Base-by-base conservation (phyloP, 2,113 vertebrate species). In the Tauraco erythrolophus region DNA sequence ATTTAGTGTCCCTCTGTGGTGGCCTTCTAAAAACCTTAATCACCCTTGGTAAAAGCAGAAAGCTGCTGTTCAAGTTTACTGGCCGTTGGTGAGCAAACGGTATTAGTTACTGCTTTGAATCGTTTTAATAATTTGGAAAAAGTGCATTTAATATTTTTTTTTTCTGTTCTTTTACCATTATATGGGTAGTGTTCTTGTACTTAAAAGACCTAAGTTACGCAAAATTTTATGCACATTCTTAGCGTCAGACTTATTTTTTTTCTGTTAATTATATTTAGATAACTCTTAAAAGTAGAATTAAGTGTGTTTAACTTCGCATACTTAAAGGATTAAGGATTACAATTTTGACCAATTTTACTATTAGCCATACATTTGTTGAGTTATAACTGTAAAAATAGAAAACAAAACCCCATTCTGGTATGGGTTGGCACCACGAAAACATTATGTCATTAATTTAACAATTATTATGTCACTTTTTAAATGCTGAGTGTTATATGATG, bases 1-100 rank as follows among this genome's bases (percentile, higher is more conserved):
- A 97, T 98, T 97, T 96, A 98, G 80, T 89, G 91, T 78, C 75
- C 96, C 88, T 62, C 70, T 86, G 92, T 69, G 96, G 39, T 89
- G 92, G 86, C 95, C 96, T 93, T 93, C 92, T 88, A 31, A 91
- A 97, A 97, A 35, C 77, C 71, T 94, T 82, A 48, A 87, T 97
- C 65, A 92, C 76, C 80, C 30, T 86, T 96, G 97, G 86, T 94
- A 88, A 94, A 93, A 76, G 89, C 90, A 91, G 72, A 74, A 92
- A 90, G 84, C 65, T 91, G 75, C 87, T 91, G 53, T 7, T 45
- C 28, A 91, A 89, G 87, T 93, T 68, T 92, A 79, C 70, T 81
- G 92, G 77, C 62, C 65, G 60, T 78, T 90, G 62, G n/a, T 77
- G 61, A 92, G 81, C 71, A 87, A 94, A 85, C 54, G 68, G 35